phyloP scores from a whole-genome alignment of 2,888 invertebrate genomes.

The Oscheius sp. region DNA sequence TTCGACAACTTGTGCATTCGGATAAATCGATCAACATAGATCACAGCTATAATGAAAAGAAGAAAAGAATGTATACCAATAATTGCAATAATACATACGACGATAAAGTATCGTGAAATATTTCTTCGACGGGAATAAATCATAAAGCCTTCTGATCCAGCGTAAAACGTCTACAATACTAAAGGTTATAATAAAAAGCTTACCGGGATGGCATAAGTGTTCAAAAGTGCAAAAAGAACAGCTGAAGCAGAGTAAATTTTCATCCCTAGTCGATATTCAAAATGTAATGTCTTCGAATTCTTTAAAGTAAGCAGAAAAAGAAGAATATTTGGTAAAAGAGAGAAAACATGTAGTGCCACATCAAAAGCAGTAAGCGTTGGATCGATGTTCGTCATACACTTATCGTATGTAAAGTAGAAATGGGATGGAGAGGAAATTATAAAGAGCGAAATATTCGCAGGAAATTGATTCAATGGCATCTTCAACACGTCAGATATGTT shows the following conservation, averaged over 20 bases:
- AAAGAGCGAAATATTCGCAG: no score
- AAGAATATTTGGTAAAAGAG: background rate
- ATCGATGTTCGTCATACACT: background rate
- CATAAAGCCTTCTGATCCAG: background rate
- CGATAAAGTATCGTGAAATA: background rate
- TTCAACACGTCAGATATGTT: no score
- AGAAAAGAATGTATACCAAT: background rate
- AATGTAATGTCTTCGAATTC: background rate
- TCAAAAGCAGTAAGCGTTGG: background rate
- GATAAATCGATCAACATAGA: background rate
- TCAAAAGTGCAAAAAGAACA: background rate
- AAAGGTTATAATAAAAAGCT: background rate
- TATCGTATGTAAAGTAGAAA: no score
- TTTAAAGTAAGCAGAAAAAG: background rate
- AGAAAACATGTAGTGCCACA: background rate
- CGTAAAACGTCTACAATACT: background rate
- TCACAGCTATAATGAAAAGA: background rate
- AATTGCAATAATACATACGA: background rate
- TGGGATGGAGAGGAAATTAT: no score
- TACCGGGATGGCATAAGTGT: background rate
- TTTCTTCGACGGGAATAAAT: background rate
- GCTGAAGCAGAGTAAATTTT: background rate
- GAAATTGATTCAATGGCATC: no score
- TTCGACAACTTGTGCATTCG: background rate
- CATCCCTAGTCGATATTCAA: conserved; percentile 2